Conservation (phyloP, 2,113 vertebrate genomes). For the Anolis carolinensis region DNA sequence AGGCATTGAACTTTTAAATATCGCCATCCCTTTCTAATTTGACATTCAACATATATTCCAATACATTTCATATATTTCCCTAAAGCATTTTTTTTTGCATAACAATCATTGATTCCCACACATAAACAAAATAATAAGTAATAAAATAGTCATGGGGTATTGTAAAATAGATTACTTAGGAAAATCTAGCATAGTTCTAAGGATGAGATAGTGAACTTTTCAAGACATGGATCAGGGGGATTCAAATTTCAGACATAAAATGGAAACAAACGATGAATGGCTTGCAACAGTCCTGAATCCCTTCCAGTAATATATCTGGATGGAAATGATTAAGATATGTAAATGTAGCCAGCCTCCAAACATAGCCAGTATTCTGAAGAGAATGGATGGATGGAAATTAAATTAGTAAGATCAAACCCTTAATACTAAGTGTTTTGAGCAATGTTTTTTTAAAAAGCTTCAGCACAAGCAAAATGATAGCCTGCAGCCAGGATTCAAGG, state of each 20-base stretch:
- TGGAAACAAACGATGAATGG: not conserved
- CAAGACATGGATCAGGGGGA: not conserved
- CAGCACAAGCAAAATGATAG: slow-evolving; percentile 9
- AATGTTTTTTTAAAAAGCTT: not conserved
- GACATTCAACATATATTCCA: not conserved
- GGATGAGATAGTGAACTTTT: slow-evolving; percentile 3
- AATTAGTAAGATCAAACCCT: not conserved
- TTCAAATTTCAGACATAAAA: slow-evolving; percentile 20
- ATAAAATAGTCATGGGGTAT: slow-evolving; percentile 5
- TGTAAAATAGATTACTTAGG: not conserved
- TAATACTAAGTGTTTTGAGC: slow-evolving; percentile 3
- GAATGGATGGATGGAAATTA: slow-evolving; percentile 27
- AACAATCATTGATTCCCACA: not conserved
- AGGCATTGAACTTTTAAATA: slow-evolving; percentile 7
- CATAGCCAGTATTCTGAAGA: not conserved
- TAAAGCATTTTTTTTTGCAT: not conserved
- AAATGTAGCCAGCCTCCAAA: not conserved
- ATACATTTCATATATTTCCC: not conserved
- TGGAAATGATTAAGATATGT: slow-evolving; percentile 15
- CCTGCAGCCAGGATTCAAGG: not conserved
- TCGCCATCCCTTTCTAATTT: slow-evolving; percentile 6
- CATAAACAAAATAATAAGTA: slow-evolving; percentile 16
- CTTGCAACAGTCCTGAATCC: slow-evolving; percentile 11
- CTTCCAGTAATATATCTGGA: not conserved
- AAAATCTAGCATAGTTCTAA: slow-evolving; percentile 12